Conservation (phyloP, 2,797 vertebrate species). For the Propithecus deckenii region DNA sequence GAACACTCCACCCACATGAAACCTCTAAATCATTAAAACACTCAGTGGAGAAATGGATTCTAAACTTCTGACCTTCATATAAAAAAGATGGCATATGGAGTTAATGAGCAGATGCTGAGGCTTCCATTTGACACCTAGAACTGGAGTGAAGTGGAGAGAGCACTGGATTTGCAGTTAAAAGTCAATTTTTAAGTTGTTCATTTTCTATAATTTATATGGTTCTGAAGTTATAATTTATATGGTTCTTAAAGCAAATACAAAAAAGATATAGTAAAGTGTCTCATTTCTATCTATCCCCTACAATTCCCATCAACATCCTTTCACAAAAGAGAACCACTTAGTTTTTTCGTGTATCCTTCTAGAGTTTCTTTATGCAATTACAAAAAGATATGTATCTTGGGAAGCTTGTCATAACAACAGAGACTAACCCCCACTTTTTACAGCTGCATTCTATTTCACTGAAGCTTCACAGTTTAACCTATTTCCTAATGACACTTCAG, state of each 20-base stretch:
- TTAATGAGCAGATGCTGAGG: not conserved
- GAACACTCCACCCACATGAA: not conserved
- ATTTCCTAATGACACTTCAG: not conserved
- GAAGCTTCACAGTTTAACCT: not conserved
- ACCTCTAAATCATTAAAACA: not conserved
- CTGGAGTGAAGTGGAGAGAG: not conserved
- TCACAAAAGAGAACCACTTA: not conserved
- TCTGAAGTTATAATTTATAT: not conserved
- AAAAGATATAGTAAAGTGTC: not conserved
- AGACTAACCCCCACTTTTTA: not conserved
- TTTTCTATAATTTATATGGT: not conserved
- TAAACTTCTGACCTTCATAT: not conserved
- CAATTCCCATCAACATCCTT: not conserved
- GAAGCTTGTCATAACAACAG: not conserved
- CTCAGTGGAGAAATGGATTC: not conserved
- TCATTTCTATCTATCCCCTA: not conserved
- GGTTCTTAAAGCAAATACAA: conserved; percentile 19
- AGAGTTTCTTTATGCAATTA: conserved; percentile 8
- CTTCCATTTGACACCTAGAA: not conserved
- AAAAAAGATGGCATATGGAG: not conserved
- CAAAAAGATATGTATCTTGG: not conserved
- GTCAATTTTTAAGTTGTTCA: not conserved
- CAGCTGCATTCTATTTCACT: not conserved
- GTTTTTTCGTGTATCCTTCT: not conserved
- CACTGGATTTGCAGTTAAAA: not conserved